Percentiles rank a stretch among this genome's conserved stretches.
These are phyloP conservation scores for Albula glossodonta DNA, from an alignment of 2,113 vertebrate genomes.

Conservation along the genomic window DNA sequence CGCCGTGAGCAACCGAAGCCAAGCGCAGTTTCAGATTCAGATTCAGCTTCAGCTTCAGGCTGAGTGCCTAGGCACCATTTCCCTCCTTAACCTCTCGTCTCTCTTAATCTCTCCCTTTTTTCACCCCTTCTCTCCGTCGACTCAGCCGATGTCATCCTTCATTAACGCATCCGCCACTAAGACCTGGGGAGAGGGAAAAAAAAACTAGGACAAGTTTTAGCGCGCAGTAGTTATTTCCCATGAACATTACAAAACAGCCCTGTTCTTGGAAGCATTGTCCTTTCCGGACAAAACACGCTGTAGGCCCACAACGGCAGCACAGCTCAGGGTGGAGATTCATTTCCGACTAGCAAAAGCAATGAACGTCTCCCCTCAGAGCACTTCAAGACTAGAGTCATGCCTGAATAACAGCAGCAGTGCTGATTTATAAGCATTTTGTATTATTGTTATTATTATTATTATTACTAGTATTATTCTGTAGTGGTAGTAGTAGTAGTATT, in stretches of 20 bases:
- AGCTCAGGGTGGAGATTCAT: not conserved
- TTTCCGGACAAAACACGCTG: too few relatives aligned
- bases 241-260: too few relatives aligned
- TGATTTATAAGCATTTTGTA: too few relatives aligned
- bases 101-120: not conserved
- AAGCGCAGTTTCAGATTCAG: not conserved
- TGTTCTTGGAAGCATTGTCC: too few relatives aligned
- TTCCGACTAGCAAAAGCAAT: too few relatives aligned
- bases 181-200: slow-evolving; percentile 22
- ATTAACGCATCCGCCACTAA: slow-evolving; percentile 47
- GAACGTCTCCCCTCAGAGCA: too few relatives aligned
- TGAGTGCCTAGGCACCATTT: not conserved
- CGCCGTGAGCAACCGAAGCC: not conserved
- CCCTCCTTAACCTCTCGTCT: not conserved
- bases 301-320: too few relatives aligned
- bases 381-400: too few relatives aligned
- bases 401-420: too few relatives aligned
- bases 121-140: slow-evolving; percentile 39
- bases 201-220: slow-evolving; percentile 42
- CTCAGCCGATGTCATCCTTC: slow-evolving; percentile 53
- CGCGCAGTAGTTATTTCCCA: not conserved
- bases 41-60: not conserved
- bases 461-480: too few relatives aligned
- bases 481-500: too few relatives aligned
- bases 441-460: too few relatives aligned